phyloP scores from a whole-genome alignment of 2,113 vertebrate genomes.

The Rhinolophus sinicus region DNA sequence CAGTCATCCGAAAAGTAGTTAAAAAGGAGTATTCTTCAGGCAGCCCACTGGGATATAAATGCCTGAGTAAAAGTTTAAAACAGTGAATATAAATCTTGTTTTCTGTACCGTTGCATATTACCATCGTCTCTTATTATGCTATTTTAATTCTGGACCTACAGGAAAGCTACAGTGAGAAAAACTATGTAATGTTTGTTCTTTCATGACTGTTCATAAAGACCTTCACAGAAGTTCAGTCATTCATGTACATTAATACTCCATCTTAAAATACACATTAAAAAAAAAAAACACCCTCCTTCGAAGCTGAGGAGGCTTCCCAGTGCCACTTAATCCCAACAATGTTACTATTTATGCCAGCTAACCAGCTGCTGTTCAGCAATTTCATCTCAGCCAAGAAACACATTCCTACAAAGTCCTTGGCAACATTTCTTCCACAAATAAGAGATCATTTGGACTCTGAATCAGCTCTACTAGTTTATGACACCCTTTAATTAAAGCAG shows the following conservation, averaged over 20 bases:
- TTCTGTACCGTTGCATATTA: slow-evolving; percentile 55
- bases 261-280: slow-evolving; percentile 50
- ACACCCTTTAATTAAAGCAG: slow-evolving; percentile 37
- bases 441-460: not conserved
- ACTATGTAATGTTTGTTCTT: slow-evolving; percentile 15
- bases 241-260: not conserved
- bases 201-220: slow-evolving; percentile 28
- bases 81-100: slow-evolving; percentile 49
- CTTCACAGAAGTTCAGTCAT: slow-evolving; percentile 16
- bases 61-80: slow-evolving; percentile 84
- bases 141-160: slow-evolving; percentile 47
- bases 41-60: slow-evolving; percentile 89
- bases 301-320: not conserved
- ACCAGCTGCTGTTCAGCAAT: slow-evolving; percentile 52
- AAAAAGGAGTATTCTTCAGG: slow-evolving; percentile 93
- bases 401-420: slow-evolving; percentile 47
- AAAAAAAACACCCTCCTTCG: not conserved
- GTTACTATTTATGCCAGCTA: slow-evolving; percentile 44
- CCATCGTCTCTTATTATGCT: not conserved
- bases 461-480: slow-evolving; percentile 2
- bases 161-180: slow-evolving; percentile 31
- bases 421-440: slow-evolving; percentile 9
- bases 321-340: not conserved
- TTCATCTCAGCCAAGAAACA: slow-evolving; percentile 41
- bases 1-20: slow-evolving; percentile 91